A percentile compares a stretch with the other conserved stretches of the same genome.
These are phyloP conservation scores for Lipotes vexillifer DNA, from an alignment of 2,113 vertebrate species.

Conservation along the genomic window DNA sequence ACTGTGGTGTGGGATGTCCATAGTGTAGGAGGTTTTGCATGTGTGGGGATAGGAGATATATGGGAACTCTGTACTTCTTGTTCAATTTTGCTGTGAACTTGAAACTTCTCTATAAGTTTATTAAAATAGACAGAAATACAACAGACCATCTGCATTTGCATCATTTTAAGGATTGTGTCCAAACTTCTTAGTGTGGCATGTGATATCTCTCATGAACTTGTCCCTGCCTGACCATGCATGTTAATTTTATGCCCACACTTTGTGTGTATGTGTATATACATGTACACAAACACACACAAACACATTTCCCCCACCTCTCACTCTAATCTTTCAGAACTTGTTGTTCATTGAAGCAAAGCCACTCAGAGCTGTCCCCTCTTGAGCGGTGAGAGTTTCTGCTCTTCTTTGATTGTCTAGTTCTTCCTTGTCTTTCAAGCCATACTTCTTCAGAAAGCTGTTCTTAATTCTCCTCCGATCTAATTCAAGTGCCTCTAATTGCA, in stretches of 20 bases:
- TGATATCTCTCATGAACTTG: background rate
- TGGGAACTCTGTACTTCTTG: background rate
- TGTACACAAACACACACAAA: background rate
- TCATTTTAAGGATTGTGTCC: background rate
- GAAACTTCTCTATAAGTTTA: background rate
- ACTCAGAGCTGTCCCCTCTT: background rate
- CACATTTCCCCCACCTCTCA: background rate
- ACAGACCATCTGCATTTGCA: background rate
- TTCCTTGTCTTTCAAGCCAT: background rate
- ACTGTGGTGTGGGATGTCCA: background rate
- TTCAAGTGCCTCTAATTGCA: background rate
- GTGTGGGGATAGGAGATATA: background rate
- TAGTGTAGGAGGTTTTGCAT: background rate
- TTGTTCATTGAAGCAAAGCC: background rate
- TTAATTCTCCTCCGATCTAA: background rate
- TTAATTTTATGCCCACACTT: background rate
- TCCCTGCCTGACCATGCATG: background rate
- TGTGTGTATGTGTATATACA: rapidly evolving
- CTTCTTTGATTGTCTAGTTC: background rate
- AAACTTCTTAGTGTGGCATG: background rate
- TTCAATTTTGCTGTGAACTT: background rate
- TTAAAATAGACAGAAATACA: background rate
- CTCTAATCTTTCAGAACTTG: background rate
- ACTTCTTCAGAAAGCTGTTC: background rate
- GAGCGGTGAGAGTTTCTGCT: background rate